A percentile compares a stretch with the other conserved stretches of the same genome.
Conservation (phyloP, 1,140 invertebrate species). For the Ceratina australensis region DNA sequence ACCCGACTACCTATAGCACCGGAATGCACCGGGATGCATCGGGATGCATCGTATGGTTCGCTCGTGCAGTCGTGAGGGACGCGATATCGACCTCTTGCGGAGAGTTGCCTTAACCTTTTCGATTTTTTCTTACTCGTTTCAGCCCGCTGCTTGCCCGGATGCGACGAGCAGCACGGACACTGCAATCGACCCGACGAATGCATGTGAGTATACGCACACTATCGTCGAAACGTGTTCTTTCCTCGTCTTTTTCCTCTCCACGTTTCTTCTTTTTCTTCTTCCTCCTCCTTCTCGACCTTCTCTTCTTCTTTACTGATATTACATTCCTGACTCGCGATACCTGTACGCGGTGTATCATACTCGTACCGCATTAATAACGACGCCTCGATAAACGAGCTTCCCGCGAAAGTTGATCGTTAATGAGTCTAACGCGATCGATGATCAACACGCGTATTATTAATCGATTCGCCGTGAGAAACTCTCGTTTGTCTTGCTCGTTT, state of each 20-base stretch:
- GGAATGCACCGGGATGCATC: conserved; percentile 42
- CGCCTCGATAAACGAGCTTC: conserved; percentile 14
- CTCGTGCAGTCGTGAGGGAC: conserved; percentile 69
- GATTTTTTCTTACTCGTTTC: conserved; percentile 84
- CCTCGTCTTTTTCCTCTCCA: not conserved
- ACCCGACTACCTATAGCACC: conserved; percentile 34
- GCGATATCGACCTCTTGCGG: conserved; percentile 76
- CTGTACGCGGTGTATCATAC: conserved; percentile 21
- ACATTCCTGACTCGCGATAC: conserved; percentile 42
- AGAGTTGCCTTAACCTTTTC: conserved; percentile 76
- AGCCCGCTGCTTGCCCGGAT: conserved; percentile 95
- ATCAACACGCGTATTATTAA: not conserved
- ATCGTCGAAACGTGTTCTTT: not conserved
- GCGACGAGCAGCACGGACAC: conserved; percentile 92
- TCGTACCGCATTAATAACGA: conserved; percentile 14
- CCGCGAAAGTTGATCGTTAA: conserved; percentile 24
- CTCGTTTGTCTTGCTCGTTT: not conserved
- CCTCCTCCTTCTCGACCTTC: not conserved
- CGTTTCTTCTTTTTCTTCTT: not conserved
- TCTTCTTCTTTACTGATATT: conserved; percentile 25
- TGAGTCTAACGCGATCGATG: conserved; percentile 15
- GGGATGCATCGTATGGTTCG: conserved; percentile 55
- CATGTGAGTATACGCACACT: conserved; percentile 88
- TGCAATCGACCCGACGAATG: conserved; percentile 96
- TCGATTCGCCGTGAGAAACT: conserved; percentile 16